phyloP scores from a whole-genome alignment of 2,113 vertebrate species.

The Eulacestoma nigropectus region DNA sequence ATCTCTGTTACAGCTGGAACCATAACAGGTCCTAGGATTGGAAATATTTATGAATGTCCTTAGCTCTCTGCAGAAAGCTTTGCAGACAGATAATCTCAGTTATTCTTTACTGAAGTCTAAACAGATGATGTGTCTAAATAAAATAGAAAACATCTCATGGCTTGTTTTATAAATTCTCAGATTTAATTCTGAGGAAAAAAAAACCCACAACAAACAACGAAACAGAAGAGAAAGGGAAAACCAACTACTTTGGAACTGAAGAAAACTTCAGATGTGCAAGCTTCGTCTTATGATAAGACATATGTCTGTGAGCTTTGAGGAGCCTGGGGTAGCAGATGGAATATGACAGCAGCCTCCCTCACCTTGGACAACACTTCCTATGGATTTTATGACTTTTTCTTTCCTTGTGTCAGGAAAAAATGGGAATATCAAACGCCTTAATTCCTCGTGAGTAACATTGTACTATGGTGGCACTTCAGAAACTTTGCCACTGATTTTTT shows the following conservation, averaged over 20 bases:
- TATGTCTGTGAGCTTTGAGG: not conserved
- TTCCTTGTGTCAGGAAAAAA: not conserved
- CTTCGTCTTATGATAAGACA: not conserved
- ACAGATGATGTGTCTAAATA: not conserved
- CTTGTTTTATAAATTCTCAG: not conserved
- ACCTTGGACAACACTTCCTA: not conserved
- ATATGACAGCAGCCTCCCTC: not conserved
- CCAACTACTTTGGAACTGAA: not conserved
- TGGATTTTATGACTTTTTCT: not conserved
- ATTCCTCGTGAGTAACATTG: not conserved
- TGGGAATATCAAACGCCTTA: not conserved
- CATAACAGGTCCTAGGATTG: not conserved
- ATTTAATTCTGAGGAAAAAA: not conserved
- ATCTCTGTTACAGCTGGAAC: not conserved
- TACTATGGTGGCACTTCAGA: not conserved
- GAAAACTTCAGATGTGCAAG: not conserved
- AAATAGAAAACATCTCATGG: not conserved
- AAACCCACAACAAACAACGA: not conserved
- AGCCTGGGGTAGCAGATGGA: not conserved
- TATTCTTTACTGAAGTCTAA: not conserved
- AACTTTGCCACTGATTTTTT: not conserved
- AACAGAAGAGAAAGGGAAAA: not conserved
- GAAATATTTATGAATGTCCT: not conserved
- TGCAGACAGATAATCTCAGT: not conserved
- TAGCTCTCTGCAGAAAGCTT: not conserved